Conservation (phyloP, 2,888 invertebrate species). For the Eristalis pertinax region DNA sequence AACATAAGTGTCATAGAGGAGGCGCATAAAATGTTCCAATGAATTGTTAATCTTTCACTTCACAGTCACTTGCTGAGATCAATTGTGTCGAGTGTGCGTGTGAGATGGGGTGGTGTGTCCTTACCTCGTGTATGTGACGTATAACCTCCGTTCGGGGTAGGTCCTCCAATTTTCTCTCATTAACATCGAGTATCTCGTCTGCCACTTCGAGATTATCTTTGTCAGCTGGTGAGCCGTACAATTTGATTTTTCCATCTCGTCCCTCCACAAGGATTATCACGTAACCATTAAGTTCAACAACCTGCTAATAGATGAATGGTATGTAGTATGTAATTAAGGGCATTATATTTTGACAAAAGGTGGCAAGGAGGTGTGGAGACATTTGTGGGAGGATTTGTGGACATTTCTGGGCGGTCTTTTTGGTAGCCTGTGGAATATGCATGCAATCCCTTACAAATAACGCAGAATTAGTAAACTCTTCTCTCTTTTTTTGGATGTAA, state of each 20-base stretch:
- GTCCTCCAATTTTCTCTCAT: constrained; percentile 95
- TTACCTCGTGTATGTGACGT: constrained; percentile 96
- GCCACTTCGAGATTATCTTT: constrained; percentile 96
- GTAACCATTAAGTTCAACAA: constrained; percentile 96
- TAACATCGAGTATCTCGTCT: constrained; percentile 98
- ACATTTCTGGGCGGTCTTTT: no score
- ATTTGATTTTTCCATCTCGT: constrained; percentile 95
- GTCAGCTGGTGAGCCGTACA: constrained; percentile 96
- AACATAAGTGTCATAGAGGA: neutral
- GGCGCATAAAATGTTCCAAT: neutral
- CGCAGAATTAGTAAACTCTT: no score
- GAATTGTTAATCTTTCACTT: neutral
- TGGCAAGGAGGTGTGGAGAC: no score
- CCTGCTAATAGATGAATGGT: constrained; percentile 77
- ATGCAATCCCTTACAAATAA: no score
- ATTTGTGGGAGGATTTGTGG: no score
- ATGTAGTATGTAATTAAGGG: constrained; percentile 2
- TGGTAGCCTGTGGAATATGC: no score
- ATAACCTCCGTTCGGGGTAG: constrained; percentile 96
- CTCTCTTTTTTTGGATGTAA: no score
- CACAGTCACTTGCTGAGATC: neutral
- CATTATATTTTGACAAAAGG: no score
- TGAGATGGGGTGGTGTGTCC: constrained; percentile 61
- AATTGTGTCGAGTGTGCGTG: neutral
- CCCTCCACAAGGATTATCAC: constrained; percentile 97